Evolutionary conservation across 2,113 vertebrate genomes (phyloP), one percentile per base, ranked within the genome.

Genomic region (Corvus hawaiiensis): DNA sequence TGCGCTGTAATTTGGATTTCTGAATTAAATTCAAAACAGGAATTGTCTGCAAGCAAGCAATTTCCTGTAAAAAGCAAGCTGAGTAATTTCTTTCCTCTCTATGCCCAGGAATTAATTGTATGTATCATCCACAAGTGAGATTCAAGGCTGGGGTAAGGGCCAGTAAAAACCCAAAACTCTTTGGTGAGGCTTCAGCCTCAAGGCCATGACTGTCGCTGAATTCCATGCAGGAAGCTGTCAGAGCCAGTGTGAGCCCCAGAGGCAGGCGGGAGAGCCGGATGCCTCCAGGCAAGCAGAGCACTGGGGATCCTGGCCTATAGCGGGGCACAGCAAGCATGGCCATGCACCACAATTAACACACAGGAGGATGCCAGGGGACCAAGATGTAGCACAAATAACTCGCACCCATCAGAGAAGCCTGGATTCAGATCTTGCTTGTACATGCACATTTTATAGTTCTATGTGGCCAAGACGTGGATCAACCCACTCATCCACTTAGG

Each of bases 131-230:
- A 39, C 18, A 90, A n/a, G 24, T 33, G 16, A 86, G 41, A 72
- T 21, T 64, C 16, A 46, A 11, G 20, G 30, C 52, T 75, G 52
- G 30, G 54, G n/a, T 82, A 71, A 71, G 16, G 64, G 64, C 13
- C 80, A 87, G 22, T 54, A 74, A 23, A 87, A 84, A 17, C 1
- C 5, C 18, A 11, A 18, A 89, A 55, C 11, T 56, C 72, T 48
- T 23, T 2, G 37, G 39, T 16, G 28, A 66, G 1, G 5, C 2
- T 2, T 41, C 52, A 59, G 22, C 33, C 63, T 51, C 2, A 2
- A 13, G 0, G 0, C 27, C 27, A 3, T 1, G 18, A 28, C 4
- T 0, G 2, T 66, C 13, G 44, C 68, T 68, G 52, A 84, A 79
- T 52, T 63, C 43, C 22, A 11, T 0, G 2, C 19, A 23, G 56